Percentiles rank a stretch among this genome's conserved stretches.
These are phyloP conservation scores for Centropus unirufus DNA, from an alignment of 2,113 vertebrate species.

Conservation along the genomic window DNA sequence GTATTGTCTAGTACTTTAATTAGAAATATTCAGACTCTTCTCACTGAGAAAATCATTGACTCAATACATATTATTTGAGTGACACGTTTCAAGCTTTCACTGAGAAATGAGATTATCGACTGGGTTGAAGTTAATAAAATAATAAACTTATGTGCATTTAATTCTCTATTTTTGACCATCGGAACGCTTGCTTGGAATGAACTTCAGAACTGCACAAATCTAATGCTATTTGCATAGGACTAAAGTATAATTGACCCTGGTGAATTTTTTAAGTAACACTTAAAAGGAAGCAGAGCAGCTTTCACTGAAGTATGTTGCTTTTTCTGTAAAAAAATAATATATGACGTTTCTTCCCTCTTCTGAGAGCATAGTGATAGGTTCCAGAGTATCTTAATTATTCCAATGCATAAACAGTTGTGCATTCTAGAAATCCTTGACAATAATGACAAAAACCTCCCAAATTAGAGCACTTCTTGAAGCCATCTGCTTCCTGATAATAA, in stretches of 20 bases:
- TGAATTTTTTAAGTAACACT: neutral
- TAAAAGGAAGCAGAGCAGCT: neutral
- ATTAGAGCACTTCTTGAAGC: constrained; percentile 5
- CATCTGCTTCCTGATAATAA: constrained; percentile 58
- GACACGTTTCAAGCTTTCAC: neutral
- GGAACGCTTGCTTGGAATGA: neutral
- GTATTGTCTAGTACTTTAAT: neutral
- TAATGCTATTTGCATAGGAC: neutral
- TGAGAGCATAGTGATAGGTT: neutral
- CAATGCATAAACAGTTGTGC: neutral
- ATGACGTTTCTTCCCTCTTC: neutral
- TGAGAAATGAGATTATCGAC: neutral
- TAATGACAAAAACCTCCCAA: neutral
- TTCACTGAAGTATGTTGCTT: neutral
- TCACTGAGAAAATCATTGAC: neutral
- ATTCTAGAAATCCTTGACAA: neutral
- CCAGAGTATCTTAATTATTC: neutral
- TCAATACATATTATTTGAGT: neutral
- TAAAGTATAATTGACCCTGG: neutral
- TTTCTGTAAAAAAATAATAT: neutral
- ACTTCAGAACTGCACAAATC: neutral
- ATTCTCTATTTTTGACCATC: neutral
- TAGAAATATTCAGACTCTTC: neutral
- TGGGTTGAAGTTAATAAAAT: neutral
- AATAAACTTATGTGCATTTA: neutral